Evolutionary conservation across 2,888 invertebrate species (phyloP), one percentile per base, ranked within the genome.

Genomic region (Andrena bucephala): DNA sequence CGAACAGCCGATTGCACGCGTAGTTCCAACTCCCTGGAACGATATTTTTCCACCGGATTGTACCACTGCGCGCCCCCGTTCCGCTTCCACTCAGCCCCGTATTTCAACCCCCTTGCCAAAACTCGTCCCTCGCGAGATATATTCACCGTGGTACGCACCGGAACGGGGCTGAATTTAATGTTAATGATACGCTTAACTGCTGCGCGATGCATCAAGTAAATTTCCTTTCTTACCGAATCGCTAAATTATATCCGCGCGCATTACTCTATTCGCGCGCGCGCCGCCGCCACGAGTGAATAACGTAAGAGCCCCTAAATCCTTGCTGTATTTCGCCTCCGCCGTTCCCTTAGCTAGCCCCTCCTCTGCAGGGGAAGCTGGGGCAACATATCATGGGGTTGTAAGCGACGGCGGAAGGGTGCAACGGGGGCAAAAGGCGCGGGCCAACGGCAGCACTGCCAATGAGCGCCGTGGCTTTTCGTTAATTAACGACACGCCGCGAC

Each of bases 161-260:
- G 73, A 59, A 79, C 59, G 36, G 52, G 69, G 62, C 67, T 24
- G 74, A 81, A 82, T 82, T 82, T 82, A 82, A 75, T 81, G 82
- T 82, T 82, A 82, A 82, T 75, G 82, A 82, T 71, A 82, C 82
- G 70, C 74, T 75, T 81, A 82, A 82, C 83, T 65, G 71, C 52
- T 76, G 76, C 82, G 52, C 82, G 33, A 83, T 83, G 83, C 82
- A 72, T 82, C 83, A 76, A 83, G 82, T 75, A 75, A 82, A 82
- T 82, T 80, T 76, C 82, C 83, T 83, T 83, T 82, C 83, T 82
- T 77, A 82, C 77, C 54, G 77, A 83, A 83, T 82, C 74, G 69
- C 83, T 83, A 77, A 83, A 83, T 83, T 83, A 83, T 82, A 77
- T 77, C 81, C 73, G 72, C 33, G 29, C 48, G 65, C 83, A 57